Conservation (phyloP, 1,140 invertebrate species). For the Condylostylus longicornis region DNA sequence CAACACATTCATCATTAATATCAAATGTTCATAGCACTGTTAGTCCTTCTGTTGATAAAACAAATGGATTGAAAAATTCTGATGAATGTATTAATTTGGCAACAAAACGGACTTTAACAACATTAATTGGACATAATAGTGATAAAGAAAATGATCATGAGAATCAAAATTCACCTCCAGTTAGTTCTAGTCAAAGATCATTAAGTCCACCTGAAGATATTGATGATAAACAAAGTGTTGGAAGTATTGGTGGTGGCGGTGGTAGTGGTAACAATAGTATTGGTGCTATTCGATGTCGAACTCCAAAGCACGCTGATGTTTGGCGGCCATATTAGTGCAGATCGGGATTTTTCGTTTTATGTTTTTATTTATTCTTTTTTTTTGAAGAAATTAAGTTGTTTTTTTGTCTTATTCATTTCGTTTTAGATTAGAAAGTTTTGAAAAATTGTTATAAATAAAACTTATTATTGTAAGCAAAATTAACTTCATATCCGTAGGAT, state of each 20-base stretch:
- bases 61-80: neutral
- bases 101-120: no score
- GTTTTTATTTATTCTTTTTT: no score
- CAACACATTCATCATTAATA: conserved; percentile 1
- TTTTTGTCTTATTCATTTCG: no score
- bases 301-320: conserved; percentile 28
- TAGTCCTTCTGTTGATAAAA: neutral
- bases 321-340: conserved; percentile 30
- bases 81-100: no score
- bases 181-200: conserved; percentile 24
- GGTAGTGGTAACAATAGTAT: conserved; percentile 8
- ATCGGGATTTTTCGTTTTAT: neutral
- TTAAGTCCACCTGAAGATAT: conserved; percentile 25
- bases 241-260: conserved; percentile 4
- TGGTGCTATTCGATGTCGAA: conserved; percentile 25
- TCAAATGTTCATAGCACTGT: neutral
- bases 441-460: no score
- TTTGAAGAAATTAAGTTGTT: no score
- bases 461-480: no score
- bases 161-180: conserved; percentile 29
- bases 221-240: conserved; percentile 18
- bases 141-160: conserved; percentile 20
- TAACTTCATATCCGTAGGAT: no score
- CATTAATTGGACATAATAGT: no score
- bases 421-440: no score